A percentile compares a stretch with the other conserved stretches of the same genome.
Evolutionary conservation across 2,113 vertebrate genomes (phyloP).

Genomic region (Salvelinus sp.): DNA sequence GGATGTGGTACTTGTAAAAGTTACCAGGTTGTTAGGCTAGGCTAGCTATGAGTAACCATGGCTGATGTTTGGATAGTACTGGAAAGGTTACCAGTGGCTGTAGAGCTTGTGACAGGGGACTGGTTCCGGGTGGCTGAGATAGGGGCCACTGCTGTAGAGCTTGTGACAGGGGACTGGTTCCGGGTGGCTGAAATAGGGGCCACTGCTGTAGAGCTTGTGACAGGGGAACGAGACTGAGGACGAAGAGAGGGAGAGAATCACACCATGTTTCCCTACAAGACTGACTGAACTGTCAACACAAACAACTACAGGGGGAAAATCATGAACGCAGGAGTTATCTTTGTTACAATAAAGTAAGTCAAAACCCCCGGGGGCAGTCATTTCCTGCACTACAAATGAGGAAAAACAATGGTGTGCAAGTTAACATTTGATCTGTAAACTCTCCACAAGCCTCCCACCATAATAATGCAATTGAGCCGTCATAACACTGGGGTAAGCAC

Average conservation of each 20-base stretch:
- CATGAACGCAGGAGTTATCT: too few species aligned
- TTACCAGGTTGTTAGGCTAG: too few species aligned
- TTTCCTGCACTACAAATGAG: too few species aligned
- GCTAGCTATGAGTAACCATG: too few species aligned
- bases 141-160: constrained; percentile 83
- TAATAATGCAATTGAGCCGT: background rate
- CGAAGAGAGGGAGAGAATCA: background rate
- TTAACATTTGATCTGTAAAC: background rate
- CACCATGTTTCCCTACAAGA: background rate
- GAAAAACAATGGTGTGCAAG: too few species aligned
- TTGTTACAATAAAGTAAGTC: too few species aligned
- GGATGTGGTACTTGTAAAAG: too few species aligned
- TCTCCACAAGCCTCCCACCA: background rate
- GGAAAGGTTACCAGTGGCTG: too few species aligned
- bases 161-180: constrained; percentile 60
- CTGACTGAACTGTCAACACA: background rate
- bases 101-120: constrained; percentile 67
- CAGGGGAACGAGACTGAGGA: constrained; percentile 86
- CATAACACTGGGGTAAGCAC: constrained; percentile 54
- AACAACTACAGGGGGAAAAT: too few species aligned
- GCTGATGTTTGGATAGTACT: too few species aligned
- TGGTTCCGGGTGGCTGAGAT: too few species aligned
- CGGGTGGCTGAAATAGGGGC: constrained; percentile 65
- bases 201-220: constrained; percentile 89
- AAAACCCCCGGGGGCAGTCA: too few species aligned